Conservation (phyloP, 2,797 vertebrate species). For the Galagoides demidoff region DNA sequence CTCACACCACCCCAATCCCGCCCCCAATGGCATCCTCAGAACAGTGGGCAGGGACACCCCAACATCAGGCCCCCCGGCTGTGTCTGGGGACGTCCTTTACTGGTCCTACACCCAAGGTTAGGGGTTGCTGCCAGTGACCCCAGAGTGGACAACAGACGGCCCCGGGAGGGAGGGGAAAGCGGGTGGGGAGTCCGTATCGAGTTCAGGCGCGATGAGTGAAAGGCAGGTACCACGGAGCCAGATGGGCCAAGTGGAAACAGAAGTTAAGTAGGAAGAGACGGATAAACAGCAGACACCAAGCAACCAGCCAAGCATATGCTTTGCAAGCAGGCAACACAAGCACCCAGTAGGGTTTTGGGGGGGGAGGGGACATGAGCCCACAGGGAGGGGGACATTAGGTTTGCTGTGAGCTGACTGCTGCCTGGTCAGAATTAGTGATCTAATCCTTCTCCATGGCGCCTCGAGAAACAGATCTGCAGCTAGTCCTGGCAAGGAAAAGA, state of each 20-base stretch:
- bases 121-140: neutral
- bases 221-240: slow-evolving; percentile 85
- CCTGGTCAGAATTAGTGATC: neutral
- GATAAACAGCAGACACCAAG: slow-evolving; percentile 90
- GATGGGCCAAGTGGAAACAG: slow-evolving; percentile 89
- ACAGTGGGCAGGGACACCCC: neutral
- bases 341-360: slow-evolving; percentile 70
- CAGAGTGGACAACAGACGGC: neutral
- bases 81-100: neutral
- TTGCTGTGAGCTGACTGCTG: neutral
- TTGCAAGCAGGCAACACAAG: slow-evolving; percentile 73
- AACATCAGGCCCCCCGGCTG: neutral
- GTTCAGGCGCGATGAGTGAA: slow-evolving; percentile 62
- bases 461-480: neutral
- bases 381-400: neutral
- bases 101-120: neutral
- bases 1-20: neutral
- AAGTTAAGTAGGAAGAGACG: slow-evolving; percentile 89
- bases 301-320: slow-evolving; percentile 89
- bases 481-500: neutral
- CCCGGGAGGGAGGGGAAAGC: neutral
- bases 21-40: neutral
- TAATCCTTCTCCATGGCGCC: neutral
- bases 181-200: neutral
- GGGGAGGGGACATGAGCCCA: neutral